Conservation (phyloP, 1,140 invertebrate genomes). For the Vollenhovia emeryi region DNA sequence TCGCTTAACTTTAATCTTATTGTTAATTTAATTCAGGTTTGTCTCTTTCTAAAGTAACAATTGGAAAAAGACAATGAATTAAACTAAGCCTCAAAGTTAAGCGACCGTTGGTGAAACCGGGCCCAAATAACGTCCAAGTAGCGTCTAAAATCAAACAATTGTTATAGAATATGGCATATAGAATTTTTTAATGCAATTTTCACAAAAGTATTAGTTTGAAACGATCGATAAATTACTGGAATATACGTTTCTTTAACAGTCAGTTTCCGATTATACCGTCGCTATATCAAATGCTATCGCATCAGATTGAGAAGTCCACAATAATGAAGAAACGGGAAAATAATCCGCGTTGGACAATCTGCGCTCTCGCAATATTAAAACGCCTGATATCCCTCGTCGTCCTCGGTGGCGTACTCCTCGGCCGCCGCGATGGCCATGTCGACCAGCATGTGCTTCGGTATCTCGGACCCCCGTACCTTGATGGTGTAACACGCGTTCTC, state of each 20-base stretch:
- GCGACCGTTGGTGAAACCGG: no score
- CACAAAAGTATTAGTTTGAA: not conserved
- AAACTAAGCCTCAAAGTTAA: no score
- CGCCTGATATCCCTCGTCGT: slow-evolving; percentile 85
- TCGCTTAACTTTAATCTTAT: no score
- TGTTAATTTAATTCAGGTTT: no score
- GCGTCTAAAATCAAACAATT: not conserved
- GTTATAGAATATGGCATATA: no score
- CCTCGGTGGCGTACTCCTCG: slow-evolving; percentile 80
- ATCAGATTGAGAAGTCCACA: not conserved
- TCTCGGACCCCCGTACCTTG: slow-evolving; percentile 92
- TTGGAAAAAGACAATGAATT: no score
- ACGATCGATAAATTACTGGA: not conserved
- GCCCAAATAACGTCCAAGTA: not conserved
- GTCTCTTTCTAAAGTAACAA: no score
- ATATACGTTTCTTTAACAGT: not conserved
- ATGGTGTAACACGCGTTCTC: slow-evolving; percentile 95
- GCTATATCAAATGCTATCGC: not conserved
- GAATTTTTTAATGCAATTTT: not conserved
- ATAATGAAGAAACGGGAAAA: not conserved
- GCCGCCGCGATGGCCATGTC: slow-evolving; percentile 84
- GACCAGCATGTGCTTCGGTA: slow-evolving; percentile 89
- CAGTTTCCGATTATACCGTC: not conserved
- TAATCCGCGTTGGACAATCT: not conserved
- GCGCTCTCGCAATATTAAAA: slow-evolving; percentile 55